Evolutionary conservation across 2,888 invertebrate genomes (phyloP), one percentile per base, ranked within the genome.

Genomic region (Chironomus tentans): DNA sequence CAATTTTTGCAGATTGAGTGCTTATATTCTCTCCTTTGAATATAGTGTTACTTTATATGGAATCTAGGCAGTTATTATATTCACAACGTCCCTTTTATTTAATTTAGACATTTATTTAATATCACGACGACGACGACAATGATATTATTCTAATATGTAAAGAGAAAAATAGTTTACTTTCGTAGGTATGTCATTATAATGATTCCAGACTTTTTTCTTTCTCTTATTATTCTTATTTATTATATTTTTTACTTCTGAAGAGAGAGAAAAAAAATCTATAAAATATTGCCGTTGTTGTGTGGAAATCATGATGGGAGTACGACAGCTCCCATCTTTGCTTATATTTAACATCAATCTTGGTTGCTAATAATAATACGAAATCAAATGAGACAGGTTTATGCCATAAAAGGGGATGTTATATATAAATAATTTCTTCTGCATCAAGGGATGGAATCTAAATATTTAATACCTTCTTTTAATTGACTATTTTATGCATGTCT

Each of bases 1-100:
- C 65, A 62, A 56, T 62, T 72, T 61, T 24, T 72, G 22, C 72
- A 62, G 48, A 72, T 72, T 50, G 62, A 72, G 72, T 72, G 72
- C 72, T 72, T 72, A 72, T 22, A 28, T 50, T 72, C 38, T n/a
- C 56, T 61, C 46, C 46, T 68, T 68, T 68, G 38, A 15, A 24
- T 21, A 13, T 62, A 28, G 72, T 72, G 72, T 72, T 72, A 21
- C 62, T 72, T 24, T 65, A 21, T 56, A 56, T 56, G 56, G 56
- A 38, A 56, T 56, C 56, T 56, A 56, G 56, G 56, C 56, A 56
- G 56, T 56, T 56, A 56, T 56, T 56, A 56, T 56, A 15, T 56
- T 56, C 56, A 56, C 56, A 56, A 56, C 18, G 50, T 56, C 18
- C 56, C 56, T 56, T 56, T 18, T 18, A 56, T 56, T 56, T 56